Conservation (phyloP, 1,140 invertebrate genomes). For the Magallana angulata region DNA sequence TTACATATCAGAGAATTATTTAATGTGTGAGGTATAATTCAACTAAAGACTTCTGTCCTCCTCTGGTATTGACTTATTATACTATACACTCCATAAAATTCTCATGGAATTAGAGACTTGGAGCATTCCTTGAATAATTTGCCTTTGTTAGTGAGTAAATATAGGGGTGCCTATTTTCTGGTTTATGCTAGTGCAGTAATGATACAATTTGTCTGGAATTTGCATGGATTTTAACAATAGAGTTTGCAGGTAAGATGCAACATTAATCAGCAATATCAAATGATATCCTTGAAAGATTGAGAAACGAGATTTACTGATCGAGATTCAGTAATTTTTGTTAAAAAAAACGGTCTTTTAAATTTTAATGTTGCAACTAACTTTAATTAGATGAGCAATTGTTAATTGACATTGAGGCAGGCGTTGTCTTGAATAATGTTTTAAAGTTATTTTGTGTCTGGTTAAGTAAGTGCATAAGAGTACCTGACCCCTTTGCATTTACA, state of each 20-base stretch:
- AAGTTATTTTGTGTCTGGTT: too few species aligned
- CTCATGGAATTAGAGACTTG: constrained; percentile 16
- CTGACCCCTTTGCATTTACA: too few species aligned
- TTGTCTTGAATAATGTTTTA: too few species aligned
- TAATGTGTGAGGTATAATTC: constrained; percentile 16
- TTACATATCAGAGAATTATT: constrained; percentile 14
- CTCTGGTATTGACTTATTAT: not conserved
- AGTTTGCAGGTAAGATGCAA: constrained; percentile 17
- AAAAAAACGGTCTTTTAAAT: too few species aligned
- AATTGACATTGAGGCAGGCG: too few species aligned
- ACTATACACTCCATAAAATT: not conserved
- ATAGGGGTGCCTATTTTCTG: not conserved
- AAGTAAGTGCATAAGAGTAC: too few species aligned
- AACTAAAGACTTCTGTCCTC: not conserved
- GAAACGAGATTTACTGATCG: too few species aligned
- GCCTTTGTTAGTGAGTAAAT: not conserved
- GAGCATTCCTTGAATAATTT: constrained; percentile 18
- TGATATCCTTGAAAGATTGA: too few species aligned
- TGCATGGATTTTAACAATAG: constrained; percentile 12
- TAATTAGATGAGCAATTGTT: too few species aligned
- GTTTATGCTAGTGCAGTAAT: not conserved
- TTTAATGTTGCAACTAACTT: too few species aligned
- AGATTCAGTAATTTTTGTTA: too few species aligned
- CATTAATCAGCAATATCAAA: not conserved
- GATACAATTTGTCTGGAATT: not conserved